Conservation (phyloP, 2,888 invertebrate genomes). For the Drosophila anomalata region DNA sequence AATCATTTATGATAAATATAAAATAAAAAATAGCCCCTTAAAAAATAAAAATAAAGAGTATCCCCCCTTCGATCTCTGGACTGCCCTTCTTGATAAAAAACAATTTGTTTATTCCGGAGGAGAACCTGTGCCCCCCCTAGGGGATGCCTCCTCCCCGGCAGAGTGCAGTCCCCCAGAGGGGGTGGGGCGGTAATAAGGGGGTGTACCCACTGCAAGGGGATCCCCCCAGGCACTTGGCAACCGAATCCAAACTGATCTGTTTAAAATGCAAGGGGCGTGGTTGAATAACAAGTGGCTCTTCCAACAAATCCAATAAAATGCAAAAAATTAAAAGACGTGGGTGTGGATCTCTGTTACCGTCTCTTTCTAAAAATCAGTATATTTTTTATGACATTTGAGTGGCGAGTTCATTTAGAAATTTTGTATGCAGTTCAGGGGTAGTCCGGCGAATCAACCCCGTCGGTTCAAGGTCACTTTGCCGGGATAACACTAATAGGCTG, state of each 20-base stretch:
- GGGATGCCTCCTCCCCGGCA: neutral
- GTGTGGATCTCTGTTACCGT: neutral
- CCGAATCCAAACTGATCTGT: conserved; percentile 16
- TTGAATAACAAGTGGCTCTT: conserved; percentile 16
- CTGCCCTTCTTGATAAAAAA: conserved; percentile 9
- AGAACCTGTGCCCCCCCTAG: conserved; percentile 29
- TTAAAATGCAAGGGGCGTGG: conserved; percentile 37
- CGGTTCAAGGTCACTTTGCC: conserved; percentile 24
- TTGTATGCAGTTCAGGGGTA: conserved; percentile 5
- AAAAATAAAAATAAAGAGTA: conserved; percentile 8
- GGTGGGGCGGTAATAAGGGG: no score
- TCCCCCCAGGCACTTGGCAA: neutral
- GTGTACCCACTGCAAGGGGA: neutral
- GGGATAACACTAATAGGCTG: conserved; percentile 27
- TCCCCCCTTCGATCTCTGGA: neutral
- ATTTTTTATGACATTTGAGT: conserved; percentile 18
- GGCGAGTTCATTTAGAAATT: neutral
- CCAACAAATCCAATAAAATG: neutral
- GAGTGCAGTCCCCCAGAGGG: conserved; percentile 5
- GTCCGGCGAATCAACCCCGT: neutral
- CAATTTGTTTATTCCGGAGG: conserved; percentile 11
- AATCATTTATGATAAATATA: no score
- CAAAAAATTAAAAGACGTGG: neutral
- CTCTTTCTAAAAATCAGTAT: conserved; percentile 18
- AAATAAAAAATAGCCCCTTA: no score